Evolutionary conservation across 1,140 invertebrate genomes (phyloP), one percentile per base, ranked within the genome.

Genomic region (Halesus radiatus): DNA sequence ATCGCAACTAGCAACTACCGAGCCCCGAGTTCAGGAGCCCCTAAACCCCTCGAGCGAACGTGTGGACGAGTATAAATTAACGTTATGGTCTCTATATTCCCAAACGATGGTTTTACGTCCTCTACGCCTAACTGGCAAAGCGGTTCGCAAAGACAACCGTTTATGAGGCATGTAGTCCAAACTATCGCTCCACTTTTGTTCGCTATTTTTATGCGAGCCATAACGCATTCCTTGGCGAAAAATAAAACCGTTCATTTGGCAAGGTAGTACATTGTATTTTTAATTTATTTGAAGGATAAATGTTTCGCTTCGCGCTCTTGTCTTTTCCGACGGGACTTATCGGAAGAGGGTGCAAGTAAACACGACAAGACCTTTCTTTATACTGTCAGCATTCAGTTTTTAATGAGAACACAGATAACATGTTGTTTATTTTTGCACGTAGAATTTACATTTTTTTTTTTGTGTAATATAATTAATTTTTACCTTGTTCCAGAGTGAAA

Each of bases 61-160:
- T 26, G 70, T 53, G 70, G 50, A 53, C 45, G 72, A 58, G 72
- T 75, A 58, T 75, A 75, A 75, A 75, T 75, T 75, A 75, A 75
- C 13, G 72, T 75, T 75, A 75, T 60, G 54, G 72, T 75, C 72
- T 18, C 72, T 20, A 60, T 75, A 75, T 58, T 56, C 72, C 72
- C 72, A 75, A 75, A 75, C 54, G 72, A 75, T 58, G 72, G 72
- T 75, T 75, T 75, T 58, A 75, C 20, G 72, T 58, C 18, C 53
- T 60, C 22, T 37, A 13, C 72, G 58, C 52, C 72, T 75, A 75
- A 75, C 72, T 75, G 60, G 72, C 56, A 75, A 75, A 75, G 58
- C 26, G 54, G 8, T 75, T 75, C 26, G 13, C 54, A 75, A 29
- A 37, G 53, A 75, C 72, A 75, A 23, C 37, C 37, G 53, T 75